Evolutionary conservation across 2,113 vertebrate species (phyloP), one percentile per base, ranked within the genome.

Genomic region (Tachycineta bicolor): DNA sequence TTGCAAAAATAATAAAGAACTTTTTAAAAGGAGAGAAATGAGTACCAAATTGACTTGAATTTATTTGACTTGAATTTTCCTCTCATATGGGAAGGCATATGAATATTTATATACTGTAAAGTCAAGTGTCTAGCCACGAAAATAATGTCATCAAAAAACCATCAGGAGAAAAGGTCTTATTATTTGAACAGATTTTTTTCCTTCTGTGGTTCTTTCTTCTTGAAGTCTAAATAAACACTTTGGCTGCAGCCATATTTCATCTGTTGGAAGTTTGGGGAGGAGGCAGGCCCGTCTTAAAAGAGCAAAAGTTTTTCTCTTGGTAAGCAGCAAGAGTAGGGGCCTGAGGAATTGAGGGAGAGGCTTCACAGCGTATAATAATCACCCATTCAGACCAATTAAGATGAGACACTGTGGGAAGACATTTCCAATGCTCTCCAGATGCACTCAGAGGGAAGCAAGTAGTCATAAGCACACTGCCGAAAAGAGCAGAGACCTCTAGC

Each of bases 41-140:
- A 90, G 68, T 34, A 74, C n/a, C 46, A 75, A 94, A 88, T 28
- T 83, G 82, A 88, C 79, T 83, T 88, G 50, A 47, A 94, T 96
- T 96, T 96, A 95, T 96, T 96, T 93, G 50, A 94, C 93, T 96
- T 96, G 69, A 89, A 75, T 90, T 78, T 97, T 94, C 19, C 15
- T 28, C 73, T 93, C 85, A 56, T 64, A 77, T n/a, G 60, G 47
- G 73, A 94, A 97, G 79, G 67, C 14, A 90, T 88, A 86, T 80
- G 52, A 88, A 39, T 96, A 93, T 95, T 95, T 95, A 93, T 64
- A 64, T 68, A 90, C 63, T 71, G n/a, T 68, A 88, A 97, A 89
- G 71, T 65, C 59, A 94, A 95, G 76, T 64, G 79, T 90, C 83
- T 92, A 92, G 79, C 65, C 79, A 95, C 83, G 73, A 96, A 90